Conservation (phyloP, 2,113 vertebrate genomes). For the Propithecus coquereli region DNA sequence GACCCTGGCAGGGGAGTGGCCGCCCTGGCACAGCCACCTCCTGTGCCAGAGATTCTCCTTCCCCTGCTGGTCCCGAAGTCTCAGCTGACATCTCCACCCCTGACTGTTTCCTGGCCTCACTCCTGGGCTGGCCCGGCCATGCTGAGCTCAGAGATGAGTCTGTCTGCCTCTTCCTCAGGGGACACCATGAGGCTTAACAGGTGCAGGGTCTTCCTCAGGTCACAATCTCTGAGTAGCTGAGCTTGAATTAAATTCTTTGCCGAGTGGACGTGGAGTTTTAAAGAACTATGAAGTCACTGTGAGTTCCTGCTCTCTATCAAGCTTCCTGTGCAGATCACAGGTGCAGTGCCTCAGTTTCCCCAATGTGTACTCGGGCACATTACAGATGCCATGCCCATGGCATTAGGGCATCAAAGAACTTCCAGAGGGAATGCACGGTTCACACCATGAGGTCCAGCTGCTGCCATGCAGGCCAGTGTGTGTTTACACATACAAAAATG, state of each 20-base stretch:
- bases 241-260: too few species aligned
- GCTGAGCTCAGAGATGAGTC: not conserved
- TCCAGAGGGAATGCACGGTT: not conserved
- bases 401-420: not conserved
- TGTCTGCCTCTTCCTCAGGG: not conserved
- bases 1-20: too few species aligned
- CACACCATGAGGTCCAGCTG: not conserved
- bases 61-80: not conserved
- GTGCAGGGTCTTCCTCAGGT: not conserved
- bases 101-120: not conserved
- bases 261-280: too few species aligned
- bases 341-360: too few species aligned
- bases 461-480: not conserved
- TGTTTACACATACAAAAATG: not conserved
- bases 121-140: not conserved
- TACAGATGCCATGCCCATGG: too few species aligned
- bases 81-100: not conserved
- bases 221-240: too few species aligned
- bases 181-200: not conserved
- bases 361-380: too few species aligned
- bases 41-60: not conserved
- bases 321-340: too few species aligned
- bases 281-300: too few species aligned
- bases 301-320: too few species aligned
- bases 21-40: rapidly evolving